phyloP scores from a whole-genome alignment of 2,113 vertebrate genomes.

The rat (Rattus norvegicus) region DNA sequence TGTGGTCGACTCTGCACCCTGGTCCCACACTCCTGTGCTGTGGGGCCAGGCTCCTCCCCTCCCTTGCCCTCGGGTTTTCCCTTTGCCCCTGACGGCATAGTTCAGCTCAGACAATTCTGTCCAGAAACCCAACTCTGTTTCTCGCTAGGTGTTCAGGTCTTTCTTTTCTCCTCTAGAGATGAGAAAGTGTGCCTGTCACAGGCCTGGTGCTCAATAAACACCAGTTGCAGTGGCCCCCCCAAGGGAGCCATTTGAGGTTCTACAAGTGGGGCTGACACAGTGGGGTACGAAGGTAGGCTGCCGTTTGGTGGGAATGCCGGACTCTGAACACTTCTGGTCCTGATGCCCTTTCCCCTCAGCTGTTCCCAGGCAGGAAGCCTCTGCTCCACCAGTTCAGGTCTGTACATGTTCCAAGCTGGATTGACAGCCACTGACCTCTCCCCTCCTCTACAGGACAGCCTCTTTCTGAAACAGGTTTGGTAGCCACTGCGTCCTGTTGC shows the following conservation, averaged over 20 bases:
- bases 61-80: not conserved
- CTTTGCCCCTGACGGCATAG: not conserved
- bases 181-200: not conserved
- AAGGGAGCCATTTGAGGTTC: not conserved
- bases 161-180: not conserved
- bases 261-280: not conserved
- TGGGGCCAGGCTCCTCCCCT: not conserved
- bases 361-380: not conserved
- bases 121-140: not conserved
- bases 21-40: not conserved
- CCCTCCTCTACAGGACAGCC: not conserved
- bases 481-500: not conserved
- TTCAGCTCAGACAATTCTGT: not conserved
- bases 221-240: not conserved
- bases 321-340: not conserved
- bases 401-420: not conserved
- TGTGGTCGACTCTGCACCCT: not conserved
- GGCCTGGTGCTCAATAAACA: not conserved
- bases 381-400: not conserved
- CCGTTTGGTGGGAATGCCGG: not conserved
- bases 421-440: not conserved
- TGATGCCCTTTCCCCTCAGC: not conserved
- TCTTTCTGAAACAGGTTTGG: not conserved
- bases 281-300: rapidly evolving
- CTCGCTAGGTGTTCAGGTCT: not conserved